Evolutionary conservation across 2,888 invertebrate genomes (phyloP).

Genomic region (Callinectes sapidus): DNA sequence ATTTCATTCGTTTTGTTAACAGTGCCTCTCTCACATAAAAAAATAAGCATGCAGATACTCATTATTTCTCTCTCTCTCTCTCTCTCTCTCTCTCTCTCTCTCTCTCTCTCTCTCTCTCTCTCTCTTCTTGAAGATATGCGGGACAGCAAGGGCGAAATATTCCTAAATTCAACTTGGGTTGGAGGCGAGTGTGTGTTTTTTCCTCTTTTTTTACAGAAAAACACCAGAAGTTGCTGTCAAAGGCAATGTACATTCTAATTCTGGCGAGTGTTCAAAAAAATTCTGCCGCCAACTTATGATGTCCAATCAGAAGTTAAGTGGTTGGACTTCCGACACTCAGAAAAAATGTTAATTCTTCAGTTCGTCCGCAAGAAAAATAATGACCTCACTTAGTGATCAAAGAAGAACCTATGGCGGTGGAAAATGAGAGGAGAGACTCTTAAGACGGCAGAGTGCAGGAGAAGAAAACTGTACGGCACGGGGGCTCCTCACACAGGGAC

Average conservation of each 20-base stretch:
- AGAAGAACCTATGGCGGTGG: conserved; percentile 64
- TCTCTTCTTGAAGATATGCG: not conserved
- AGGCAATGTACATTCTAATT: conserved; percentile 64
- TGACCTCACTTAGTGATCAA: conserved; percentile 66
- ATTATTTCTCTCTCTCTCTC: not conserved
- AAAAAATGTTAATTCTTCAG: conserved; percentile 60
- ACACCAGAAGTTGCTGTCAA: conserved; percentile 59
- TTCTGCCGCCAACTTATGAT: conserved; percentile 63
- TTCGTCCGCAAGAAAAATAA: conserved; percentile 46
- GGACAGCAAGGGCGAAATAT: conserved; percentile 42
- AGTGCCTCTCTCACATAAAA: not conserved
- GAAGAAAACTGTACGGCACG: not conserved
- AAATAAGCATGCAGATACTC: not conserved
- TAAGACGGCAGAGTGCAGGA: conserved; percentile 29
- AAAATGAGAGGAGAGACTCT: conserved; percentile 61
- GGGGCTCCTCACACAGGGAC: not conserved
- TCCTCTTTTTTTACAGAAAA: conserved; percentile 2
- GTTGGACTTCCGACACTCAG: conserved; percentile 62
- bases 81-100: not conserved
- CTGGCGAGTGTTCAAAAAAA: conserved; percentile 46
- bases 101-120: not conserved
- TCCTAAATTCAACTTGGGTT: conserved; percentile 45
- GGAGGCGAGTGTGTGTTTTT: not conserved
- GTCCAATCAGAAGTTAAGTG: conserved; percentile 68
- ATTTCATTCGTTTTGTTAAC: not conserved